Evolutionary conservation across 2,797 vertebrate genomes (phyloP).

Genomic region (Tragelaphus oryx): DNA sequence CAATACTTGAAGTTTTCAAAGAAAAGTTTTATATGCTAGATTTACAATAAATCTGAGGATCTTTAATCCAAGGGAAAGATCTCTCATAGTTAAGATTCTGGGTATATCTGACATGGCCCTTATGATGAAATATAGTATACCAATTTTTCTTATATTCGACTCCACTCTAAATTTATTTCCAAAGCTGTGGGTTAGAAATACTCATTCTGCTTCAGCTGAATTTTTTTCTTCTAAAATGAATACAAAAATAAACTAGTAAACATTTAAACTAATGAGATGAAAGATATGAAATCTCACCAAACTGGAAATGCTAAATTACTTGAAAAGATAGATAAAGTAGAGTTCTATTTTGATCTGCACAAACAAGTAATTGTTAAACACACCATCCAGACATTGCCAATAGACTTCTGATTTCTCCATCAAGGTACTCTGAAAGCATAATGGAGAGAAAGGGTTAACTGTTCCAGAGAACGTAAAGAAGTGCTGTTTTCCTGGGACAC

Average conservation of each 20-base stretch:
- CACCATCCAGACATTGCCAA: neutral
- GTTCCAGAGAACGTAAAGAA: neutral
- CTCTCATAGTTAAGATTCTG: neutral
- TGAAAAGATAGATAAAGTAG: neutral
- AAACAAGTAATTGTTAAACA: neutral
- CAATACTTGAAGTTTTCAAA: neutral
- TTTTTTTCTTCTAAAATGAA: neutral
- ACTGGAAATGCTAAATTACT: constrained; percentile 11
- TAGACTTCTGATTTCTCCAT: neutral
- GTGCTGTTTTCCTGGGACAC: neutral
- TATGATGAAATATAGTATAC: constrained; percentile 31
- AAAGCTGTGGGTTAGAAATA: neutral
- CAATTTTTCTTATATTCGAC: neutral
- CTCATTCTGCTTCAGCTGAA: neutral
- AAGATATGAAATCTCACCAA: neutral
- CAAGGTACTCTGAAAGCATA: neutral
- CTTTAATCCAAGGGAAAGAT: neutral
- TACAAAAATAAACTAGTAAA: neutral
- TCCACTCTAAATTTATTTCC: neutral
- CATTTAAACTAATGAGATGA: neutral
- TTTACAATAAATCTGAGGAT: constrained; percentile 23
- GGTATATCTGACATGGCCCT: neutral
- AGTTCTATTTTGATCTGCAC: neutral
- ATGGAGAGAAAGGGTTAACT: neutral
- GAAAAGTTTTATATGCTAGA: neutral